Evolutionary conservation across 2,888 invertebrate species (phyloP).

Genomic region (Dioctria linearis): DNA sequence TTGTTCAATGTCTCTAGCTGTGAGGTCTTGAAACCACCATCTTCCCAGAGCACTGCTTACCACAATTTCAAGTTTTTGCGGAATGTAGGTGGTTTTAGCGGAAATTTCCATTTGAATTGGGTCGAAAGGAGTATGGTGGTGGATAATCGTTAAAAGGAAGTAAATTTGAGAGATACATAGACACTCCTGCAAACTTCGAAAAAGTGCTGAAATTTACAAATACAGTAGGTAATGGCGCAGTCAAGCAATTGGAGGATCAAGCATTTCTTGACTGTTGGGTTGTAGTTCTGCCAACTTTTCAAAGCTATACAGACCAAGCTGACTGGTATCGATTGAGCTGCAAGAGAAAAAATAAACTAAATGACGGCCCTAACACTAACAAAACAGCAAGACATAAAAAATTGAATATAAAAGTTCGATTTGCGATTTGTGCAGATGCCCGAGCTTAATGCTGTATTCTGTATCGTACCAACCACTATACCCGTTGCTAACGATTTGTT

Average conservation of each 20-base stretch:
- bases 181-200: slow-evolving; percentile 16
- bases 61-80: slow-evolving; percentile 32
- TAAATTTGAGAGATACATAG: slow-evolving; percentile 31
- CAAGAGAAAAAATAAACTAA: background rate
- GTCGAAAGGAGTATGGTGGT: background rate
- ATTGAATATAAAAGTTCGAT: slow-evolving; percentile 38
- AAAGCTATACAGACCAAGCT: background rate
- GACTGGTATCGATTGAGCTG: background rate
- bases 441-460: background rate
- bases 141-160: slow-evolving; percentile 46
- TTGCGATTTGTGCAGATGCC: background rate
- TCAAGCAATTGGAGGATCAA: background rate
- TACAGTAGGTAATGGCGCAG: background rate
- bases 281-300: background rate
- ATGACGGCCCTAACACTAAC: background rate
- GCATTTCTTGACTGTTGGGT: background rate
- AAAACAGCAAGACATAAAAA: slow-evolving; percentile 27
- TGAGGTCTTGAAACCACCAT: background rate
- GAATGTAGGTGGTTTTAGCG: slow-evolving; percentile 30
- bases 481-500: slow-evolving; percentile 27
- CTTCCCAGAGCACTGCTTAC: background rate
- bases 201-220: slow-evolving; percentile 19
- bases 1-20: slow-evolving; percentile 23
- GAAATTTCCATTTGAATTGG: slow-evolving; percentile 7
- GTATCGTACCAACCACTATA: background rate